Base-by-base conservation (phyloP, 1,140 invertebrate species). In the Drosophila fuyamai region DNA sequence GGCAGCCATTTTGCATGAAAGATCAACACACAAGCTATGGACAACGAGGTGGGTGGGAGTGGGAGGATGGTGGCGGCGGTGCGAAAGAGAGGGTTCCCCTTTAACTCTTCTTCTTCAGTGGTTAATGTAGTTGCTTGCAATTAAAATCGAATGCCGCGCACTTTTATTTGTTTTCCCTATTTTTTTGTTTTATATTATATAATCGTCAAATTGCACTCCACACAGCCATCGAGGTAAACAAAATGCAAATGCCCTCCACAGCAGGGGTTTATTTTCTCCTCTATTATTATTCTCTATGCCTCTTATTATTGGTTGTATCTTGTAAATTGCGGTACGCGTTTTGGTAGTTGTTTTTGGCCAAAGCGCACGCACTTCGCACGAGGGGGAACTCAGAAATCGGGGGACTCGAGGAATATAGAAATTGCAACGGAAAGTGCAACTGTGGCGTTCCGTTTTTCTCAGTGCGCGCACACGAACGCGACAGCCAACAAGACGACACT, bases 401-500 rank as follows among this genome's bases (percentile, higher is more conserved):
- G 65, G 60, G 61, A 66, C 61, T 67, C 63, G 59, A 66, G 60
- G 38, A 66, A 38, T 36, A 54, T 66, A 27, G 23, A 27, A 59
- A 58, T 70, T 70, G 68, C 65, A 70, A 36, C 56, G 36, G 27
- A 16, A 51, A 75, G 59, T 68, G 65, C 61, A 66, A 60, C 61
- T 6, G 29, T 41, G 36, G 47, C 61, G 63, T 67, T 67, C 55
- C 40, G 40, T 44, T 71, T 68, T 68, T 61, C 23, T 27, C 74
- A 76, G 73, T 88, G 84, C 83, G 83, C 83, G 83, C 83, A 86
- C 78, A 88, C 83, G 83, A 88, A 88, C 83, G 84, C 83, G 83
- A 83, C 83, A 89, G 83, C 83, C 84, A 88, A 88, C 83, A 88
- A 88, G 76, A 89, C 79, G 83, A 88, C 79, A 89, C 79, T 88